Percentiles rank a stretch among this genome's conserved stretches.
Evolutionary conservation across 2,113 vertebrate species (phyloP).

Genomic region (Orthochromis indermauri): DNA sequence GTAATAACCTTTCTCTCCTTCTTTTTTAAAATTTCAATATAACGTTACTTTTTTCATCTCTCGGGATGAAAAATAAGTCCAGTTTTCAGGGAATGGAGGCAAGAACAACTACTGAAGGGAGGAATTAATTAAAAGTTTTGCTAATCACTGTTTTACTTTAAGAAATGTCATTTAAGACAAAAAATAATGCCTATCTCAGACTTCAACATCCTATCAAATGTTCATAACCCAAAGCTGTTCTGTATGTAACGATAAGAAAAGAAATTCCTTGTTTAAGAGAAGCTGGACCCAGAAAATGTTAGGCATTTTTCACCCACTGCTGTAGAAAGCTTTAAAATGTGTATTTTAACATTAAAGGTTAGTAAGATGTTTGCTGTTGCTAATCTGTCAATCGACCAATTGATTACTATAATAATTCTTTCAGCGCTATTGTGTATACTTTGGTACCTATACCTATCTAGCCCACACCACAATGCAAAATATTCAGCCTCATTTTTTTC

Average conservation of each 20-base stretch:
- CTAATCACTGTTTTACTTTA: not conserved
- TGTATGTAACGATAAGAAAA: not conserved
- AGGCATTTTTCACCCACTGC: not conserved
- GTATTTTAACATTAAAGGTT: not conserved
- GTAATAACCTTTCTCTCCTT: not conserved
- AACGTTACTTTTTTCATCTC: not conserved
- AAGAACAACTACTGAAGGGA: not conserved
- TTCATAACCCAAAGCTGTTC: not conserved
- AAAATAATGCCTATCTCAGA: not conserved
- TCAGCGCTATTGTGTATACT: not conserved
- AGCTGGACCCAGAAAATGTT: not conserved
- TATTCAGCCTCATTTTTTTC: constrained; percentile 9
- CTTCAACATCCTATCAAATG: not conserved
- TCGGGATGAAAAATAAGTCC: not conserved
- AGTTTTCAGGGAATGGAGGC: not conserved
- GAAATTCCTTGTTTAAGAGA: not conserved
- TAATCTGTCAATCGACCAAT: not conserved
- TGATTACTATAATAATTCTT: not conserved
- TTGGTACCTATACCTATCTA: not conserved
- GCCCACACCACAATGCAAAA: not conserved
- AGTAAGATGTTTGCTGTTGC: not conserved
- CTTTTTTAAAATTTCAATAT: not conserved
- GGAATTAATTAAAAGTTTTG: not conserved
- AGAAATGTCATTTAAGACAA: not conserved
- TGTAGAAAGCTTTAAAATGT: not conserved